A percentile compares a stretch with the other conserved stretches of the same genome.
Conservation (phyloP, 2,113 vertebrate species). For the Neogobius melanostomus region DNA sequence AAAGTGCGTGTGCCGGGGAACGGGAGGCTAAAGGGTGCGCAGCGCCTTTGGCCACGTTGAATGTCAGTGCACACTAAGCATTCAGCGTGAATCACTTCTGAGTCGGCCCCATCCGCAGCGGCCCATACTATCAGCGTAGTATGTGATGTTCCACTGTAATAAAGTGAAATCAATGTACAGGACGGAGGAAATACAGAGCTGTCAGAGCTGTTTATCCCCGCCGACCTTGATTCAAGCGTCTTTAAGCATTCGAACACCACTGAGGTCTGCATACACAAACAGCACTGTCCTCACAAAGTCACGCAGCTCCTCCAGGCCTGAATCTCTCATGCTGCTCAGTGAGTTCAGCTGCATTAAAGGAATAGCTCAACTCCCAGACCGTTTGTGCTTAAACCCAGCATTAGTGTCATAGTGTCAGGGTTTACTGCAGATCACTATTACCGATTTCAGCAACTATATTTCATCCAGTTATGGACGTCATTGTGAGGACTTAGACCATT, state of each 20-base stretch:
- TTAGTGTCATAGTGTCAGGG: background rate
- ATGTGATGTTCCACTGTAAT: slow-evolving; percentile 52
- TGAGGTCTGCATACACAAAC: slow-evolving; percentile 31
- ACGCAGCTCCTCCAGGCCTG: slow-evolving; percentile 25
- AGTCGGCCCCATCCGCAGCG: slow-evolving; percentile 53
- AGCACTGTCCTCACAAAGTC: slow-evolving; percentile 29
- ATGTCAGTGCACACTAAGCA: slow-evolving; percentile 62
- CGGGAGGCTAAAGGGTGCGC: slow-evolving; percentile 44
- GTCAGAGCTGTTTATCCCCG: slow-evolving; percentile 13
- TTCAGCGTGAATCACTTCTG: slow-evolving; percentile 49
- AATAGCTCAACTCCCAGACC: slow-evolving; percentile 35
- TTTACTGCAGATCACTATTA: slow-evolving; percentile 2
- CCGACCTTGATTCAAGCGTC: slow-evolving; percentile 40
- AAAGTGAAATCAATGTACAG: slow-evolving; percentile 20
- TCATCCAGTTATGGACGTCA: too few species aligned
- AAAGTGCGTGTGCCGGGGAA: slow-evolving; percentile 33
- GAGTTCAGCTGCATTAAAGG: slow-evolving; percentile 32
- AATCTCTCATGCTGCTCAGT: slow-evolving; percentile 44
- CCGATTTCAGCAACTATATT: too few species aligned
- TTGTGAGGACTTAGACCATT: too few species aligned
- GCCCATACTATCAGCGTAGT: slow-evolving; percentile 45
- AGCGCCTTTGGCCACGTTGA: slow-evolving; percentile 61
- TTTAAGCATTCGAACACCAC: slow-evolving; percentile 36
- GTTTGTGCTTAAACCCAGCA: slow-evolving; percentile 8
- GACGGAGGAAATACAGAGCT: slow-evolving; percentile 22